Evolutionary conservation across 2,888 invertebrate species (phyloP).

Genomic region (Aporophyla lueneburgensis): DNA sequence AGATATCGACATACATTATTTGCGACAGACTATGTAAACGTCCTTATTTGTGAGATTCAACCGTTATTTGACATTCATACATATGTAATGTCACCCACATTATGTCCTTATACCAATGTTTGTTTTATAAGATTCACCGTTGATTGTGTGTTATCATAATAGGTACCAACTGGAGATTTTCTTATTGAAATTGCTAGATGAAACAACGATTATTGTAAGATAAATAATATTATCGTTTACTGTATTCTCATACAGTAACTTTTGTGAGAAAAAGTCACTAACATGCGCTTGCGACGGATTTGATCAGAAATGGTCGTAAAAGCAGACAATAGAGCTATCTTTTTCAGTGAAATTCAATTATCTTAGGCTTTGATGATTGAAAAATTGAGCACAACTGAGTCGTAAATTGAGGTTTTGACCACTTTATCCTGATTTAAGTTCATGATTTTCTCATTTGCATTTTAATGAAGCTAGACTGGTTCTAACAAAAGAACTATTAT

Average conservation of each 20-base stretch:
- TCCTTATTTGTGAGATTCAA: constrained; percentile 44
- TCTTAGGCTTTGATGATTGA: not conserved
- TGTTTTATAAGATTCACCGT: constrained; percentile 33
- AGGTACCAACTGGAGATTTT: not conserved
- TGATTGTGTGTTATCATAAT: constrained; percentile 3
- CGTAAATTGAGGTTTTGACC: not conserved
- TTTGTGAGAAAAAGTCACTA: not conserved
- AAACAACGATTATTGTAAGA: not conserved
- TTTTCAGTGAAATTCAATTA: not conserved
- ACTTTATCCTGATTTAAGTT: constrained; percentile 4
- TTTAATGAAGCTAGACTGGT: constrained; percentile 11
- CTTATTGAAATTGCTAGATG: not conserved
- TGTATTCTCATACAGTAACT: not conserved
- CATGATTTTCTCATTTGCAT: constrained; percentile 8
- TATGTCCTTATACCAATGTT: constrained; percentile 37
- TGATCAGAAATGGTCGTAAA: not conserved
- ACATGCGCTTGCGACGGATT: not conserved
- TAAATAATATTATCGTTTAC: not conserved
- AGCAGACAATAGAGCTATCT: not conserved
- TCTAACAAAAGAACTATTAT: constrained; percentile 14
- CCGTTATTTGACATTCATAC: constrained; percentile 60
- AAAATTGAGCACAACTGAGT: constrained; percentile 4
- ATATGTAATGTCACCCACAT: constrained; percentile 40
- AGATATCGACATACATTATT: constrained; percentile 5
- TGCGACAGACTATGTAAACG: constrained; percentile 28